These are phyloP conservation scores for Aspidoscelis tigris DNA, from an alignment of 2,113 vertebrate species.

Conservation along the genomic window DNA sequence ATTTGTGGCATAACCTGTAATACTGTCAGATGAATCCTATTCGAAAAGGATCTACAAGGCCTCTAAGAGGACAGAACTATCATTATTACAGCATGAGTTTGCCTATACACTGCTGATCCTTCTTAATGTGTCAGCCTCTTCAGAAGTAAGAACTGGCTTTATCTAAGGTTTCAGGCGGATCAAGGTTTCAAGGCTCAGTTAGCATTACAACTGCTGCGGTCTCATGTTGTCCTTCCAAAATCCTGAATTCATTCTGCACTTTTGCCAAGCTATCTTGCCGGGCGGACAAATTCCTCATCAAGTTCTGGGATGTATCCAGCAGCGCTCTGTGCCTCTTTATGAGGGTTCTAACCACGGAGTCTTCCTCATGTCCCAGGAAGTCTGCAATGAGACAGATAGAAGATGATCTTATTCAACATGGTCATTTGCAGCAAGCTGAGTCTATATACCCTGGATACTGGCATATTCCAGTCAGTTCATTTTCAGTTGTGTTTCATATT, in stretches of 20 bases:
- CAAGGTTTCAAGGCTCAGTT: slow-evolving; percentile 9
- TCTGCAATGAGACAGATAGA: slow-evolving; percentile 11
- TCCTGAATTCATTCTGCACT: slow-evolving; percentile 63
- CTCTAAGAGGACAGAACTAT: not conserved
- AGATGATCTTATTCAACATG: slow-evolving; percentile 5
- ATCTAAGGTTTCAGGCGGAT: slow-evolving; percentile 14
- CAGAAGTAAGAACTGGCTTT: not conserved
- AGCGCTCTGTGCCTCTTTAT: slow-evolving; percentile 74
- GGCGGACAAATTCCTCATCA: slow-evolving; percentile 67
- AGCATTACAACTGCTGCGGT: slow-evolving; percentile 67
- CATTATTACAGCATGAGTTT: not conserved
- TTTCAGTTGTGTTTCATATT: no score
- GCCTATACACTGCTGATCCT: not conserved
- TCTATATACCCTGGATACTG: no score
- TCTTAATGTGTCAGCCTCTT: not conserved
- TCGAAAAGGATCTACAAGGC: not conserved
- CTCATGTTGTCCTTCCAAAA: slow-evolving; percentile 69
- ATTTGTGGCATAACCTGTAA: not conserved
- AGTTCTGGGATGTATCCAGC: slow-evolving; percentile 69
- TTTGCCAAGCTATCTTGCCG: slow-evolving; percentile 73
- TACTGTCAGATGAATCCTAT: not conserved
- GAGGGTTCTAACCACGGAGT: slow-evolving; percentile 67
- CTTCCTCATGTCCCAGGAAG: slow-evolving; percentile 61
- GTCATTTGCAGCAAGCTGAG: no score
- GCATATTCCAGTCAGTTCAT: not conserved